phyloP scores from a whole-genome alignment of 2,113 vertebrate species.

The Ursus arctos region DNA sequence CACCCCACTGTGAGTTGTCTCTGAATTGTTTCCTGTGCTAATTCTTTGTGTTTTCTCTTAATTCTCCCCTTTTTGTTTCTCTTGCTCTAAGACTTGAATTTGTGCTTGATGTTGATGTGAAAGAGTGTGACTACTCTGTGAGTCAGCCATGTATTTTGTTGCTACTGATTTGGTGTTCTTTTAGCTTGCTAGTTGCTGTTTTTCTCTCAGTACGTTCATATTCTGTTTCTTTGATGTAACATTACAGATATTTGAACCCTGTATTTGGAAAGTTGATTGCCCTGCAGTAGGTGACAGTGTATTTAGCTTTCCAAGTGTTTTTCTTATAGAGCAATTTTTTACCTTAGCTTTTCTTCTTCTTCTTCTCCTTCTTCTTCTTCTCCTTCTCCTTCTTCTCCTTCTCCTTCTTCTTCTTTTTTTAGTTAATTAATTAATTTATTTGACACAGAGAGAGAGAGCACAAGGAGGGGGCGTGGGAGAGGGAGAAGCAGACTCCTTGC shows the following conservation, averaged over 20 bases:
- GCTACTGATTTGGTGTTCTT: background rate
- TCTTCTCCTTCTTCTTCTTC: no score
- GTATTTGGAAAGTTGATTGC: background rate
- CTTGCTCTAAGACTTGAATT: background rate
- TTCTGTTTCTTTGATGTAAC: conserved; percentile 28
- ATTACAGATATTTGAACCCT: background rate
- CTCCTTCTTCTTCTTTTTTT: no score
- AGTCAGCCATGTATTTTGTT: background rate
- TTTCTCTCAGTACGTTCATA: background rate
- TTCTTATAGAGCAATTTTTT: background rate
- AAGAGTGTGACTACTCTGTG: background rate
- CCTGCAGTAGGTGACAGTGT: background rate
- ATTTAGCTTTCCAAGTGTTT: background rate
- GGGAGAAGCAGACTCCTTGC: no score
- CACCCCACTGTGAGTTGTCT: background rate
- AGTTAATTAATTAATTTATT: no score
- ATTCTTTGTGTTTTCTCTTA: conserved; percentile 24
- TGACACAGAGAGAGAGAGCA: no score
- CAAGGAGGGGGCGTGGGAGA: no score
- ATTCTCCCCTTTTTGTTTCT: conserved; percentile 21
- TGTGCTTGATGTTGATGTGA: background rate
- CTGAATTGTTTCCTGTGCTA: conserved; percentile 17
- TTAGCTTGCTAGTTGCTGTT: background rate
- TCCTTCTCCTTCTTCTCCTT: no score
- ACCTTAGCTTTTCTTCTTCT: background rate